Base-by-base conservation (phyloP, 2,888 invertebrate genomes). In the Andrena bucephala region DNA sequence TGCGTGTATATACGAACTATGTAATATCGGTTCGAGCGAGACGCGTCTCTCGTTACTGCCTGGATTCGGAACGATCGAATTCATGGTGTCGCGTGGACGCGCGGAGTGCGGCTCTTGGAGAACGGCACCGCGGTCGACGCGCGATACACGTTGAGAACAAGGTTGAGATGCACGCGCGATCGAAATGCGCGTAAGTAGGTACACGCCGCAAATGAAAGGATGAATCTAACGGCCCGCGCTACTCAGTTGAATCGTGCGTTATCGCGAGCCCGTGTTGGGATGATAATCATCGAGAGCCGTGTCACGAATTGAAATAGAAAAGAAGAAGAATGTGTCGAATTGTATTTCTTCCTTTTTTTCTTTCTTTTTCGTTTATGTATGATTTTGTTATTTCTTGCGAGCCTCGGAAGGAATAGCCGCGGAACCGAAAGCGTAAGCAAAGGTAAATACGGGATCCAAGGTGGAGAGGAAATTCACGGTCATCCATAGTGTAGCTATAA, bases 221-320 rank as follows among this genome's bases (percentile, higher is more conserved):
- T 77, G 78, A 80, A 79, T 54, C 68, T 54, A 68, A 60, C 67
- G 31, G 62, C 66, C 59, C 65, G 65, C n/a, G 65, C 31, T 63
- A 24, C 67, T 73, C n/a, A n/a, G n/a, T 74, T 62, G 29, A 33
- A 65, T 16, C 60, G 31, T 36, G 50, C 3, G 5, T 76, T 59
- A 13, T 36, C 31, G 59, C 31, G 79, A 78, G 33, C 54, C 13
- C 27, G 62, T n/a, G 63, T 48, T 24, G 33, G 66, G 27, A 63
- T 59, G 20, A 50, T 69, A n/a, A 16, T 63, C 31, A n/a, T 24
- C 20, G 33, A n/a, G 13, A 59, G 27, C 57, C 36, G 66, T 33
- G 27, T 29, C 24, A 33, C 33, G 50, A 20, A 57, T 29, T 13
- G 36, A 36, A 54, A 13, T 20, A 16, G 10, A 13, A 2, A 42